Conservation (phyloP, 2,797 vertebrate species). For the Cyclura pinguis region DNA sequence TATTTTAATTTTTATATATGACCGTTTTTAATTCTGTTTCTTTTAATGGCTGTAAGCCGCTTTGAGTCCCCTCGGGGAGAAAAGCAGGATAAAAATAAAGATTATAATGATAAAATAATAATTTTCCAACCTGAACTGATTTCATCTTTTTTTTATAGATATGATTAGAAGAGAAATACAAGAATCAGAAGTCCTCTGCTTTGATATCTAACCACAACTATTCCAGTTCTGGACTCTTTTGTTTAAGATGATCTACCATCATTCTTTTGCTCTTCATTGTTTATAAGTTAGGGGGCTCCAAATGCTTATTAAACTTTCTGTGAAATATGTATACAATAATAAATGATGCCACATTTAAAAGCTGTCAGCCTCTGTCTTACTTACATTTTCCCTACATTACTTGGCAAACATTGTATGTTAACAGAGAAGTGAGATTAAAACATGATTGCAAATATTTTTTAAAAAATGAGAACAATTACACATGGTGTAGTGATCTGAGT, state of each 20-base stretch:
- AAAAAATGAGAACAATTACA: too few relatives aligned
- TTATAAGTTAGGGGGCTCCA: not conserved
- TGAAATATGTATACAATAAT: accelerated
- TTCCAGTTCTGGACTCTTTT: accelerated
- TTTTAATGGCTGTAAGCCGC: too few relatives aligned
- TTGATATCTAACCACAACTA: accelerated
- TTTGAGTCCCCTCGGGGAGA: too few relatives aligned
- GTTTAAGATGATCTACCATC: accelerated
- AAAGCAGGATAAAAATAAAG: too few relatives aligned
- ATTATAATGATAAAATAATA: too few relatives aligned
- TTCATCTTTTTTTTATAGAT: constrained; percentile 36
- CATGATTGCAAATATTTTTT: not conserved
- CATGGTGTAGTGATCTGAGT: too few relatives aligned
- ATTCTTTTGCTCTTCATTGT: not conserved
- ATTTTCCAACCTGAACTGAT: not conserved
- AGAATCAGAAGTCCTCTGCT: not conserved
- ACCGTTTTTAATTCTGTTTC: too few relatives aligned
- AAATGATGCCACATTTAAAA: accelerated
- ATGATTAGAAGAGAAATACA: not conserved
- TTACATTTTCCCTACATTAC: not conserved
- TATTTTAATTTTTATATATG: too few relatives aligned
- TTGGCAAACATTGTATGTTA: not conserved
- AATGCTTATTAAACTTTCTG: not conserved
- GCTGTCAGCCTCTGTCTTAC: accelerated
- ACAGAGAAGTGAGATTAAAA: not conserved